Percentiles rank a stretch among this genome's conserved stretches.
phyloP scores from a whole-genome alignment of 2,888 invertebrate genomes.

The Carcina quercana region DNA sequence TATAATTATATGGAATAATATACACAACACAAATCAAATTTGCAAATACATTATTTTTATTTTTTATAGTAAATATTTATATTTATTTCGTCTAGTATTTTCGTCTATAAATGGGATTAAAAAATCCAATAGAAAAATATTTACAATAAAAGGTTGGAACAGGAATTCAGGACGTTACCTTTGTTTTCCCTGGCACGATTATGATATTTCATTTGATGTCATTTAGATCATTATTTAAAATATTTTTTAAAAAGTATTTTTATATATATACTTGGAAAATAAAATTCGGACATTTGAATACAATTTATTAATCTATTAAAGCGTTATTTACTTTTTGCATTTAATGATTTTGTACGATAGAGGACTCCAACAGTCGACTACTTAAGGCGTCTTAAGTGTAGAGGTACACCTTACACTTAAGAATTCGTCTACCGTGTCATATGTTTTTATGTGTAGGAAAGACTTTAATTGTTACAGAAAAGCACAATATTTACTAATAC shows the following conservation, averaged over 20 bases:
- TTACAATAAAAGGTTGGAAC: slow-evolving; percentile 39
- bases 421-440: too few species aligned
- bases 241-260: neutral
- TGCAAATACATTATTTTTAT: slow-evolving; percentile 1
- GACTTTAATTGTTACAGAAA: too few species aligned
- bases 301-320: neutral
- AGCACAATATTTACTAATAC: too few species aligned
- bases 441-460: too few species aligned
- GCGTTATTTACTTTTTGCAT: neutral
- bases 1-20: neutral
- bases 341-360: too few species aligned
- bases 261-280: neutral
- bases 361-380: neutral
- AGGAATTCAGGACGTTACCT: slow-evolving; percentile 35
- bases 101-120: slow-evolving; percentile 29
- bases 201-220: slow-evolving; percentile 26
- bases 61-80: neutral
- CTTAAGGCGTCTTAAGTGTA: too few species aligned
- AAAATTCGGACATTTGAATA: too few species aligned
- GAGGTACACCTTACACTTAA: too few species aligned
- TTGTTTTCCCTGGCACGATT: slow-evolving; percentile 40
- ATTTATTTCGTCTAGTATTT: neutral
- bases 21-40: slow-evolving; percentile 1
- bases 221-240: slow-evolving; percentile 2
- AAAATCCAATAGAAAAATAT: slow-evolving; percentile 48